Evolutionary conservation across 2,888 invertebrate species (phyloP).

Genomic region (Zelleria hepariella): DNA sequence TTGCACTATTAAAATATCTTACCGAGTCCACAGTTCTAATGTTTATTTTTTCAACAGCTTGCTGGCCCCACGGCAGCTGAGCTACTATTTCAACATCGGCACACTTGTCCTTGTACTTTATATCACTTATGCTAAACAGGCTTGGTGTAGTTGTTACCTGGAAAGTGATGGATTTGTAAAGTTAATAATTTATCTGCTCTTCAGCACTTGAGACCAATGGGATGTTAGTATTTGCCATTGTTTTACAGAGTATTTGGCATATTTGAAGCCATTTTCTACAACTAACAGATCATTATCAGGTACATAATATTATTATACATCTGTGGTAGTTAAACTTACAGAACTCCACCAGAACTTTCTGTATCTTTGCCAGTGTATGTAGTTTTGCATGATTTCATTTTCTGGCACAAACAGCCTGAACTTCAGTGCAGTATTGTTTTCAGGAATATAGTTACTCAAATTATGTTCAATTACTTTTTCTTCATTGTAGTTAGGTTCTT

Average conservation of each 20-base stretch:
- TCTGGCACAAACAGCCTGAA: constrained; percentile 57
- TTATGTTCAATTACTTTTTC: constrained; percentile 22
- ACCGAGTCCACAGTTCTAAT: constrained; percentile 28
- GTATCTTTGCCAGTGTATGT: constrained; percentile 82
- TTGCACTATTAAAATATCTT: no score
- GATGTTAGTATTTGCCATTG: no score
- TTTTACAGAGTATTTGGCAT: no score
- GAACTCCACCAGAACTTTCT: constrained; percentile 90
- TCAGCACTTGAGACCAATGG: no score
- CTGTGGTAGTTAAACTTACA: constrained; percentile 47
- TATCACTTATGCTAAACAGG: constrained; percentile 76
- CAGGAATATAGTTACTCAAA: constrained; percentile 18
- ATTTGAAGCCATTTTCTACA: no score
- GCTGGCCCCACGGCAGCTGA: constrained; percentile 74
- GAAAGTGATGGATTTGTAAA: background rate
- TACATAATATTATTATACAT: background rate
- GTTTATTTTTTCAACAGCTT: constrained; percentile 75
- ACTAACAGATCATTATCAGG: no score
- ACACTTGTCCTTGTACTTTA: constrained; percentile 48
- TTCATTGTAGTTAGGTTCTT: constrained; percentile 18
- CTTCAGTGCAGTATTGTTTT: constrained; percentile 30
- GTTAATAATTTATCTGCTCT: background rate
- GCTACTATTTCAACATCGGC: constrained; percentile 75
- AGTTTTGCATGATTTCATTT: constrained; percentile 72
- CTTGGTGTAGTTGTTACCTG: constrained; percentile 81